Conservation (phyloP, 2,113 vertebrate genomes). For the Balaeniceps rex region DNA sequence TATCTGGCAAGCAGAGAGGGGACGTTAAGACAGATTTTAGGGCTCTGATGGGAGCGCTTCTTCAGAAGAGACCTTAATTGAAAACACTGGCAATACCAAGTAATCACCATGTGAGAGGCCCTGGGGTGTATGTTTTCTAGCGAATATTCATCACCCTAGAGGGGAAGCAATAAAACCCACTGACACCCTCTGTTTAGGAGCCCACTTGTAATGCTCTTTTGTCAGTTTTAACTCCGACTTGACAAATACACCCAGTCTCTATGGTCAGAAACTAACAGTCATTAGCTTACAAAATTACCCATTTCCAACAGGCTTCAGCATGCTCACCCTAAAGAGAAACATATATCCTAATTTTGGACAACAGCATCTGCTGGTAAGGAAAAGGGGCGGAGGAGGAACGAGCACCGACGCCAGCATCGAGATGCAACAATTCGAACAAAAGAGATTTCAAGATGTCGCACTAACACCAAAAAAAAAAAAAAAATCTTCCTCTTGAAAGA, state of each 20-base stretch:
- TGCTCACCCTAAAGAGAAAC: not conserved
- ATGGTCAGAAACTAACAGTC: not conserved
- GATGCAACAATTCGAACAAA: conserved; percentile 6
- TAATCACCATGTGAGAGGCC: not conserved
- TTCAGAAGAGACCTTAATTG: not conserved
- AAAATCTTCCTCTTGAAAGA: not conserved
- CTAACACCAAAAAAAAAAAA: not conserved
- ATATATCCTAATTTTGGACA: not conserved
- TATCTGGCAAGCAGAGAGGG: not conserved
- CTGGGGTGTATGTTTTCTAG: not conserved
- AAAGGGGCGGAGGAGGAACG: not conserved
- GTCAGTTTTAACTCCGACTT: not conserved
- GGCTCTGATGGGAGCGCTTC: not conserved
- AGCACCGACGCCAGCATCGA: not conserved
- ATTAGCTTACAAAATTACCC: not conserved
- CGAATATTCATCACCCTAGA: not conserved
- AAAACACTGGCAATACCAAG: not conserved
- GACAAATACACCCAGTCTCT: not conserved
- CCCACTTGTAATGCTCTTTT: not conserved
- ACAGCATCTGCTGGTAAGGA: not conserved
- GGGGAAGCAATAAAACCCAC: not conserved
- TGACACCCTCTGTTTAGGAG: not conserved
- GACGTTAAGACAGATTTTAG: not conserved
- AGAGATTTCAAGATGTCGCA: conserved; percentile 41
- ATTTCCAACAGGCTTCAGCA: not conserved